Conservation (phyloP, 2,113 vertebrate species). For the Charina bottae region DNA sequence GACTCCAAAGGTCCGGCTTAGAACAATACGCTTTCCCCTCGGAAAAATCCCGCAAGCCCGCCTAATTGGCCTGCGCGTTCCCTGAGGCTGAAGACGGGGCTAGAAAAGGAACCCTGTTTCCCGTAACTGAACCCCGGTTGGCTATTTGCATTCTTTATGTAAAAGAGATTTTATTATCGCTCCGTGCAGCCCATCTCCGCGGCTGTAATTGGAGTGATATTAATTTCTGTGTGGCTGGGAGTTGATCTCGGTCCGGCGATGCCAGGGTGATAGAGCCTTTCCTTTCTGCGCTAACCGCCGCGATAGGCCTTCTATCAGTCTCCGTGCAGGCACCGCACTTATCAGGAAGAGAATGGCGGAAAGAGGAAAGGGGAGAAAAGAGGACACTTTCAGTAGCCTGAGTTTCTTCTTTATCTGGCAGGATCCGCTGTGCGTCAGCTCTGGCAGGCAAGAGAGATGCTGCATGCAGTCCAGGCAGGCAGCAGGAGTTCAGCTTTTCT, state of each 20-base stretch:
- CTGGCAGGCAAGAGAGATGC: conserved; percentile 61
- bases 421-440: conserved; percentile 71
- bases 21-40: neutral
- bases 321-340: conserved; percentile 88
- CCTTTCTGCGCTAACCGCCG: conserved; percentile 81
- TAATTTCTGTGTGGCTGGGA: conserved; percentile 84
- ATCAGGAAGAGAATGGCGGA: conserved; percentile 90
- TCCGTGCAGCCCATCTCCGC: conserved; percentile 82
- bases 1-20: neutral
- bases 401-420: conserved; percentile 78
- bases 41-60: neutral
- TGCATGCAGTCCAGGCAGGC: fast-evolving
- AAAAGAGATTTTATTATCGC: conserved; percentile 87
- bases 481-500: neutral
- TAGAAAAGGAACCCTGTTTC: neutral
- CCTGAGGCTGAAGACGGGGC: neutral
- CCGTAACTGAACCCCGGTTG: neutral
- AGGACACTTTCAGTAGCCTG: conserved; percentile 87
- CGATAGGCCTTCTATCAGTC: conserved; percentile 88
- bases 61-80: neutral
- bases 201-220: conserved; percentile 88
- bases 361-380: conserved; percentile 67
- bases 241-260: conserved; percentile 85
- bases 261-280: conserved; percentile 79
- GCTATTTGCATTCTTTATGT: conserved; percentile 78